Evolutionary conservation across 2,113 vertebrate species (phyloP).

Genomic region (Nanorana parkeri): DNA sequence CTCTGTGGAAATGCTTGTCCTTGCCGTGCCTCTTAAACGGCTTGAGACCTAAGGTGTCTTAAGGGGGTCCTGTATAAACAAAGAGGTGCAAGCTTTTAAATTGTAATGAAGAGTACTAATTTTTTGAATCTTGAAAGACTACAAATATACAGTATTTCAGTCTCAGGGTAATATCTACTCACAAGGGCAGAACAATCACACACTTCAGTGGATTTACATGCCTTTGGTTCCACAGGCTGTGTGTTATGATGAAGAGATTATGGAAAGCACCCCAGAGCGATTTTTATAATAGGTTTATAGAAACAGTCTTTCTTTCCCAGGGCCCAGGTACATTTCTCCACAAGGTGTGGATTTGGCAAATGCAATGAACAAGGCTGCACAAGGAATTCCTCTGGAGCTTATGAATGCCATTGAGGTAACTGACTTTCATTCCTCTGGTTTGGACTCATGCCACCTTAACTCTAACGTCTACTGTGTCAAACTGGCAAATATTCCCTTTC

Average conservation of each 20-base stretch:
- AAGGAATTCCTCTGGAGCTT: conserved; percentile 81
- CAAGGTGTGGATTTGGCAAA: conserved; percentile 81
- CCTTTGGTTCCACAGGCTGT: not conserved
- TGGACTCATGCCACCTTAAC: conserved; percentile 81
- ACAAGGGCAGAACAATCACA: too few species aligned
- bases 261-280: conserved; percentile 1
- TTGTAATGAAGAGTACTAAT: too few species aligned
- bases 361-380: conserved; percentile 77
- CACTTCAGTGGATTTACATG: not conserved
- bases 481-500: conserved; percentile 82
- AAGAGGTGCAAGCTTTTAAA: too few species aligned
- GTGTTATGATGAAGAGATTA: not conserved
- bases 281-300: conserved; percentile 34
- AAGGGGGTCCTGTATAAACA: too few species aligned
- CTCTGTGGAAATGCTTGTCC: too few species aligned
- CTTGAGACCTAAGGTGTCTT: too few species aligned
- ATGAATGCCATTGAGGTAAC: conserved; percentile 79
- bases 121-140: too few species aligned
- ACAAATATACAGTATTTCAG: too few species aligned
- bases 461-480: conserved; percentile 80
- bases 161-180: too few species aligned
- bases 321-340: conserved; percentile 72
- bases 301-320: conserved; percentile 73
- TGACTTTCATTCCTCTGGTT: conserved; percentile 81
- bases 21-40: too few species aligned